Conservation (phyloP, 64 coral and sea anemone species). For the Stylophora pistillata region DNA sequence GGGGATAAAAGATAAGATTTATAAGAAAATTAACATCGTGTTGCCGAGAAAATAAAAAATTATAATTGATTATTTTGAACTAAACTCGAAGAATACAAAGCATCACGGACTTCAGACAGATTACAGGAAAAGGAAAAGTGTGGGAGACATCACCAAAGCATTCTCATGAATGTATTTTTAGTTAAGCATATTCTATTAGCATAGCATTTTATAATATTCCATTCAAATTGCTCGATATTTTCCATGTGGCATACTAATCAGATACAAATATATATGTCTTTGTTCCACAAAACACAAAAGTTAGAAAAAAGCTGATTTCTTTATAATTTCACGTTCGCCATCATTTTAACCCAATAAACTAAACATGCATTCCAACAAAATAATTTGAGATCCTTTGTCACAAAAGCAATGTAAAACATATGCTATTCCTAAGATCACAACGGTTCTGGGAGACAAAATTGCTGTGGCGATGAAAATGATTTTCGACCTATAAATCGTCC, state of each 20-base stretch:
- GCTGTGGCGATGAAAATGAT: background rate
- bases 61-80: background rate
- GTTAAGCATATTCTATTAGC: background rate
- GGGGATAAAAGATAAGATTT: background rate
- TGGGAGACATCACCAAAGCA: background rate
- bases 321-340: background rate
- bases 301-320: background rate
- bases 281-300: slow-evolving; percentile 11
- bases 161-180: background rate
- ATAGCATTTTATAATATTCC: slow-evolving; percentile 9
- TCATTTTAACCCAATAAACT: background rate
- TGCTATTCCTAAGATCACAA: background rate
- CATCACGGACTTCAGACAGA: background rate
- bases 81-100: background rate
- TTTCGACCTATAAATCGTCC: background rate
- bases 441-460: background rate
- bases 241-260: slow-evolving; percentile 51
- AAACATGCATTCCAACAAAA: background rate
- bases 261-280: slow-evolving; percentile 6
- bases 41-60: background rate
- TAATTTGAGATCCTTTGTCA: background rate
- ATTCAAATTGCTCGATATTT: slow-evolving; percentile 3
- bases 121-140: background rate
- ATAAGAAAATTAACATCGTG: background rate
- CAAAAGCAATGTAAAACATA: background rate